Evolutionary conservation across 2,113 vertebrate genomes (phyloP).

Genomic region (Stegostoma tigrinum): DNA sequence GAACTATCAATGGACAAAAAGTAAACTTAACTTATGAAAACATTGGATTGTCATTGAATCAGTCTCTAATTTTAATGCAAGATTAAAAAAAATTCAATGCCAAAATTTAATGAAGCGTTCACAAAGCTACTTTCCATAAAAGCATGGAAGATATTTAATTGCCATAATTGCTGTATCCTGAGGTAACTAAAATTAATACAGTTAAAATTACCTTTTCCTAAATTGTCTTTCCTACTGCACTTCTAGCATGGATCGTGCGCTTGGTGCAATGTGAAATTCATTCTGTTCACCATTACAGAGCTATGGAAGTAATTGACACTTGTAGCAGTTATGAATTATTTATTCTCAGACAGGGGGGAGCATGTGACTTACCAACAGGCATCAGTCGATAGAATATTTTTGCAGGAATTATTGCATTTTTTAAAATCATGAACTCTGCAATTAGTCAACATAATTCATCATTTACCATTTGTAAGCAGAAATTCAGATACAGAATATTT

Average conservation of each 20-base stretch:
- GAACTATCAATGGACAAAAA: neutral
- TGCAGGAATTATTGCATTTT: neutral
- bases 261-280: neutral
- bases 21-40: neutral
- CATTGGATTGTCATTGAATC: neutral
- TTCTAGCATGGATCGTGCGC: neutral
- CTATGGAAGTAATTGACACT: neutral
- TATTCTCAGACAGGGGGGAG: neutral
- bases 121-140: neutral
- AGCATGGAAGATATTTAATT: neutral
- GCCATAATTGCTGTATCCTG: neutral
- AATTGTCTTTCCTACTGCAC: neutral
- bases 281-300: neutral
- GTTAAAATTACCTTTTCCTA: neutral
- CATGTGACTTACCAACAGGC: neutral
- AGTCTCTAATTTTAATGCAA: neutral
- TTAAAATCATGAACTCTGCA: neutral
- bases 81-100: neutral
- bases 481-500: neutral
- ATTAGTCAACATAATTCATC: neutral
- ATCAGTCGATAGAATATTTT: neutral
- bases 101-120: neutral
- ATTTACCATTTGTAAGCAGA: too few species aligned
- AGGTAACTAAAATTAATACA: neutral
- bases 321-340: neutral